Conservation (phyloP, 2,888 invertebrate genomes). For the Cepaea hortensis region DNA sequence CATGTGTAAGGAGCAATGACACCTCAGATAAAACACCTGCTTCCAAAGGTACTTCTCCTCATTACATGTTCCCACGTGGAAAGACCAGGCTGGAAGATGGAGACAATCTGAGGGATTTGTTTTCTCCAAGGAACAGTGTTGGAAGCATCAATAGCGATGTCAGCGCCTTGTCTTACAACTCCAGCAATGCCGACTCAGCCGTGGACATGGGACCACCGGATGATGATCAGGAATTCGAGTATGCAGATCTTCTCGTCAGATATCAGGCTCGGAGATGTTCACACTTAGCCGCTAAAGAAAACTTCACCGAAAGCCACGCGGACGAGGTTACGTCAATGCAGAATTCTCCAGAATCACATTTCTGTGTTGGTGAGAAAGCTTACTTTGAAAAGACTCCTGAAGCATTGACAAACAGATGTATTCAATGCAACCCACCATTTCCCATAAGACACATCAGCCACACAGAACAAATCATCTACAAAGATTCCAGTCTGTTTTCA, state of each 20-base stretch:
- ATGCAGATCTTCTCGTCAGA: slow-evolving; percentile 15
- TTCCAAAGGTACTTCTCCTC: slow-evolving; percentile 5
- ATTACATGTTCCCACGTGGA: slow-evolving; percentile 35
- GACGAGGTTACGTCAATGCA: background rate
- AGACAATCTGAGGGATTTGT: background rate
- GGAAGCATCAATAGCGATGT: slow-evolving; percentile 59
- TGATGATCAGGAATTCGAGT: slow-evolving; percentile 57
- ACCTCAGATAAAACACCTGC: background rate
- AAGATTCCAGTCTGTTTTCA: no score
- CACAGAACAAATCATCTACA: background rate
- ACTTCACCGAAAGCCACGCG: background rate
- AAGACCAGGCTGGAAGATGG: background rate
- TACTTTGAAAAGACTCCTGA: background rate
- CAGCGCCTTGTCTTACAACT: slow-evolving; percentile 59
- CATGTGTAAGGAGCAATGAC: background rate
- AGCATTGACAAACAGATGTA: no score
- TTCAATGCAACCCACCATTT: no score
- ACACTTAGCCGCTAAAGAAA: background rate
- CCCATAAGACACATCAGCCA: background rate
- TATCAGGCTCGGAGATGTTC: background rate
- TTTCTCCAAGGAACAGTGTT: slow-evolving; percentile 57
- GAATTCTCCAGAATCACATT: background rate
- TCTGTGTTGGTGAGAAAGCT: background rate
- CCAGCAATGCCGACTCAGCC: slow-evolving; percentile 69
- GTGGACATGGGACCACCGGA: slow-evolving; percentile 66